These are phyloP conservation scores for Xiphophorus birchmanni DNA, from an alignment of 2,797 vertebrate genomes.

Conservation along the genomic window DNA sequence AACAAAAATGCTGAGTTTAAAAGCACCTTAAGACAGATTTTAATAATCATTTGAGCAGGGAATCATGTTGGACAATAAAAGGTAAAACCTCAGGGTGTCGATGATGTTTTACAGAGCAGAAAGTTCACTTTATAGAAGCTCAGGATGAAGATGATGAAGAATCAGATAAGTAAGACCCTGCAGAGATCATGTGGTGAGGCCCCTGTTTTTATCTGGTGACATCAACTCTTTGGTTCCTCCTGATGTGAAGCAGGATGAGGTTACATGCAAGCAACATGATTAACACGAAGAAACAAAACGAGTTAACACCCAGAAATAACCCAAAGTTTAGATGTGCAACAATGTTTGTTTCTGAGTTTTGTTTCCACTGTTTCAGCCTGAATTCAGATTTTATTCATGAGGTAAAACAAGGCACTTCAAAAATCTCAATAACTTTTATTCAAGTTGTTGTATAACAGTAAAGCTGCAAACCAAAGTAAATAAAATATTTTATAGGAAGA, in stretches of 20 bases:
- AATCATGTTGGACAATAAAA: constrained; percentile 30
- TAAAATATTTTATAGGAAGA: neutral
- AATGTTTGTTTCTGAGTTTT: neutral
- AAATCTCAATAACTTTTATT: neutral
- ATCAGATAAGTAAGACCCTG: constrained; percentile 6
- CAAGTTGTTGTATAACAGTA: neutral
- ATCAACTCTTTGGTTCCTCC: constrained; percentile 46
- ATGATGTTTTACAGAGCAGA: neutral
- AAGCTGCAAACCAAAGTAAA: neutral
- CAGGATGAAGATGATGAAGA: constrained; percentile 6
- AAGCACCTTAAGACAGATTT: constrained; percentile 1
- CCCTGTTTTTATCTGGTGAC: constrained; percentile 31
- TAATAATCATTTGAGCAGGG: constrained; percentile 23
- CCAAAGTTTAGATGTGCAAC: neutral
- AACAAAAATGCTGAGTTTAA: constrained; percentile 2
- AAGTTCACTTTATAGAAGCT: constrained; percentile 14
- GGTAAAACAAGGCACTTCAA: neutral
- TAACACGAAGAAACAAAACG: constrained; percentile 16
- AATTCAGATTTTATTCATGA: neutral
- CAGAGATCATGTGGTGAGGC: constrained; percentile 23
- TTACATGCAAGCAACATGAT: constrained; percentile 41
- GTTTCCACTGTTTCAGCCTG: neutral
- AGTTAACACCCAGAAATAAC: neutral
- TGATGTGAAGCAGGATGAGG: constrained; percentile 18
- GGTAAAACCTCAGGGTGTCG: neutral